Percentiles rank a stretch among this genome's conserved stretches.
Evolutionary conservation across 1,140 invertebrate species (phyloP).

Genomic region (Solen grandis): DNA sequence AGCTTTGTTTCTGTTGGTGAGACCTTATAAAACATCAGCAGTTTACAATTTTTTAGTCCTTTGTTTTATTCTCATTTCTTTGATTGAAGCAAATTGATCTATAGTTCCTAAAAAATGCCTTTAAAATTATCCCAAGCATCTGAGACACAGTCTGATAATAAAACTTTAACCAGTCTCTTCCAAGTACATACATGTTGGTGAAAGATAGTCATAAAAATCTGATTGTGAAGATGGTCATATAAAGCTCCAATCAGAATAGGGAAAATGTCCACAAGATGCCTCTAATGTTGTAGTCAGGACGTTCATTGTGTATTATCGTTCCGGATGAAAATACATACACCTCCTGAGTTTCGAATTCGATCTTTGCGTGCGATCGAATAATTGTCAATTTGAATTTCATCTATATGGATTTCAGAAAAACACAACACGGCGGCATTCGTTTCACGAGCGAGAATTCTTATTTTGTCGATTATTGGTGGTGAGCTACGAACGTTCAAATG

Average conservation of each 20-base stretch:
- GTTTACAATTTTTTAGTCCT: constrained; percentile 16
- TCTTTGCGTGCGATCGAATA: constrained; percentile 35
- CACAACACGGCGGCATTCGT: not conserved
- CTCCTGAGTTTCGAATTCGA: constrained; percentile 15
- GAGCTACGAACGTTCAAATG: not conserved
- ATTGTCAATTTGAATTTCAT: constrained; percentile 22
- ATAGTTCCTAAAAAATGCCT: not conserved
- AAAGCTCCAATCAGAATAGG: not conserved
- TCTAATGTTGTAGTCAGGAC: not conserved
- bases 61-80: constrained; percentile 16
- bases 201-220: not conserved
- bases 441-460: not conserved
- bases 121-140: no score
- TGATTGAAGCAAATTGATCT: constrained; percentile 9
- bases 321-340: constrained; percentile 23
- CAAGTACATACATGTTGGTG: no score
- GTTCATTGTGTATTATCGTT: not conserved
- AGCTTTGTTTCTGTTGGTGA: constrained; percentile 13
- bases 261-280: constrained; percentile 1
- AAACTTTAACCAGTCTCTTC: no score
- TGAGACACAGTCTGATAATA: no score
- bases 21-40: constrained; percentile 7
- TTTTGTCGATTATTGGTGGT: not conserved
- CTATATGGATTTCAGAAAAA: constrained; percentile 37
- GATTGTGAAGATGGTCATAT: constrained; percentile 1